Base-by-base conservation (phyloP, 2,797 vertebrate species). In the Smutsia gigantea region DNA sequence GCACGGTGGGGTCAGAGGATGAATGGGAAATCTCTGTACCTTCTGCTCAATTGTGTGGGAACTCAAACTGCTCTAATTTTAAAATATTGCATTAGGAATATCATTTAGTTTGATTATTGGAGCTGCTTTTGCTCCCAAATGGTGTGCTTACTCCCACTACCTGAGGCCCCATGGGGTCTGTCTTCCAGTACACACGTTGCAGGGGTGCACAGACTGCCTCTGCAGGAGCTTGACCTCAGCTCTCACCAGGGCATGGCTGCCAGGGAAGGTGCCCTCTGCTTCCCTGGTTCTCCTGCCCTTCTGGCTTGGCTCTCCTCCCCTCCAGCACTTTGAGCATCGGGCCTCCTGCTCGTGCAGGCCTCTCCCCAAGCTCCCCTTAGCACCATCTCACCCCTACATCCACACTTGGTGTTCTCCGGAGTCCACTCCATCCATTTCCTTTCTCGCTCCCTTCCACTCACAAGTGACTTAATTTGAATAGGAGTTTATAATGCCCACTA, bases 341-440 rank as follows among this genome's bases (percentile, higher is more conserved):
- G 21, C 7, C 9, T 2, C 0, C 7, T 0, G 0, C 11, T 42
- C 57, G 29, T 51, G 31, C 23, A 7, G 31, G 18, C 49, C 29
- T 18, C 39, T 53, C 21, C 25, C 12, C 13, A 0, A 9, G 31
- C 51, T 51, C 51, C 14, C n/a, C 59, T 49, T 14, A 9, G 46
- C 34, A 34, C 11, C 2, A 1, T n/a, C 79, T 49, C 55, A 27
- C 37, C 63, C 74, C 81, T 5, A 15, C 69, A 53, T 4, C 34
- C 18, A 42, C 66, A 15, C 66, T 3, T 14, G 3, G 4, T 0
- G 12, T 9, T 72, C 88, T 61, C 25, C 4, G 1, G 1, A 3
- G 27, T 18, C 57, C 4, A 21, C 49, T 14, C n/a, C 9, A 1
- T 15, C 74, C 31, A 29, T 12, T 46, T 46, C 55, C 42, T 19